Evolutionary conservation across 2,888 invertebrate species (phyloP).

Genomic region (Pteria penguin): DNA sequence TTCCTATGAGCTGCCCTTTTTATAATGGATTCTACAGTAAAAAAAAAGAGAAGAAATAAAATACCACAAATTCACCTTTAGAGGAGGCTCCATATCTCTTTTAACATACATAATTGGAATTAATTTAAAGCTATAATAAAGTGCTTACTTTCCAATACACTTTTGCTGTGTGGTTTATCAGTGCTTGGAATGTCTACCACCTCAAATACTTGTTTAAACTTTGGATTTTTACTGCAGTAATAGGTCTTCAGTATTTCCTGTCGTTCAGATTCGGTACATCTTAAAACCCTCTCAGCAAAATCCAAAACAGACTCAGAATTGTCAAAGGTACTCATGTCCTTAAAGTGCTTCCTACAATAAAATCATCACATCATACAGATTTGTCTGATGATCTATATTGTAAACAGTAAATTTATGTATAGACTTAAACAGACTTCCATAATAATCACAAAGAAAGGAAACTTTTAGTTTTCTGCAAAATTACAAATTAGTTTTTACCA

Average conservation of each 20-base stretch:
- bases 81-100: not conserved
- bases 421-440: too few species aligned
- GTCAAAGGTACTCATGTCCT: constrained; percentile 48
- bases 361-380: not conserved
- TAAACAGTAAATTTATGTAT: too few species aligned
- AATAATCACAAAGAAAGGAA: too few species aligned
- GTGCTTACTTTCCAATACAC: too few species aligned
- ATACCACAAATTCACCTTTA: not conserved
- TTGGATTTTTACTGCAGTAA: constrained; percentile 52
- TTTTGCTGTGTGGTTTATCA: too few species aligned
- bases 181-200: too few species aligned
- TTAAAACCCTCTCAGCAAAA: constrained; percentile 61
- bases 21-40: not conserved
- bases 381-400: too few species aligned
- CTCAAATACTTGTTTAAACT: constrained; percentile 27
- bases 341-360: constrained; percentile 62
- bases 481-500: too few species aligned
- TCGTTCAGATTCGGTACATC: constrained; percentile 49
- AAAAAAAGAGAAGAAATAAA: not conserved
- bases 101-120: not conserved
- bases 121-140: too few species aligned
- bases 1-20: not conserved
- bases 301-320: constrained; percentile 44
- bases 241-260: constrained; percentile 57
- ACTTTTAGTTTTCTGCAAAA: too few species aligned